Base-by-base conservation (phyloP, 2,113 vertebrate genomes). In the Siniperca knerii region DNA sequence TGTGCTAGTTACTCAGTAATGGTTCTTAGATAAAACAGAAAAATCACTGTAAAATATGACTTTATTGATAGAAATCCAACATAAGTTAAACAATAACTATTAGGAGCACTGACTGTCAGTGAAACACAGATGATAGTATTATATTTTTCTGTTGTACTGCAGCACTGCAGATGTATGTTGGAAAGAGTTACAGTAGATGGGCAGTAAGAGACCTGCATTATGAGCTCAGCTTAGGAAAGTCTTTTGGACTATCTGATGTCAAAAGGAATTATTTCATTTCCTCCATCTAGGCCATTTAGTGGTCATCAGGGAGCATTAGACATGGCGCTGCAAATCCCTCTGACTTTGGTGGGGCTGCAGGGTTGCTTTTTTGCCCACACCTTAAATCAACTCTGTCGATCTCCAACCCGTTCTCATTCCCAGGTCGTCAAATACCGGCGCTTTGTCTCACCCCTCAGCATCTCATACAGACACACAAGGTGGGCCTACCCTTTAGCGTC, bases 191-290 rank as follows among this genome's bases (percentile, higher is more conserved):
- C 50, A 33, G 64, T 23, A 75, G 35, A 68, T 40, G 71, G 78
- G 35, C 54, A 64, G 64, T 75, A 71, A 76, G 64, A 74, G 70
- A 75, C 65, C 83, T 65, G 57, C 42, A 78, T 84, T 85, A 89
- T 87, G 66, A 90, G 80, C 81, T 93, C 85, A 87, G 84, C 80
- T 82, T 77, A 65, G 81, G 74, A 90, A 87, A 87, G 87, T 88
- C 60, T 83, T 84, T 89, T 79, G 50, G 80, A 90, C 85, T 83
- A 89, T 91, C 86, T 88, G 69, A 91, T 94, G 92, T 94, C 90
- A 92, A 78, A 92, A 54, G 78, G 84, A 91, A 90, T 92, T 91
- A 95, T 92, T 93, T 95, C 76, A 92, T 92, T 90, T 94, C 84
- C 94, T 85, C 81, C 79, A 87, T 88, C 71, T 62, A 84, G 89